A percentile compares a stretch with the other conserved stretches of the same genome.
These are phyloP conservation scores for Valencia hispanica DNA, from an alignment of 2,797 vertebrate genomes.

Conservation along the genomic window DNA sequence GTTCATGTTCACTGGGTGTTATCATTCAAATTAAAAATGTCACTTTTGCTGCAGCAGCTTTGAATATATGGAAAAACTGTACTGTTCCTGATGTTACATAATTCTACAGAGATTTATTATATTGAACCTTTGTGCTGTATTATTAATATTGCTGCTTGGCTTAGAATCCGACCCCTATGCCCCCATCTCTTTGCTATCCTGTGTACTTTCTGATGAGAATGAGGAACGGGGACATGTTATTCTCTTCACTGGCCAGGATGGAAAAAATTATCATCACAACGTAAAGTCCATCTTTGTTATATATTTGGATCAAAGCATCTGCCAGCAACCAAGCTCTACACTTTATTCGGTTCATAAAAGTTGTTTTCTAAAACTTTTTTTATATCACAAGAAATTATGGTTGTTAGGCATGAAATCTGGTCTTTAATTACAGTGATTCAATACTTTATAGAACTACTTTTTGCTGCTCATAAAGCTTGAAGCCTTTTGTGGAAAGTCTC, in stretches of 20 bases:
- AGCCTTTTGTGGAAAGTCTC: too few relatives aligned
- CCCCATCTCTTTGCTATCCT: conserved; percentile 27
- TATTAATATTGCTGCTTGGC: conserved; percentile 2
- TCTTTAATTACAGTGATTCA: not conserved
- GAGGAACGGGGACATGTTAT: conserved; percentile 7
- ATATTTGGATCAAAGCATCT: not conserved
- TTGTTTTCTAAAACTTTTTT: not conserved
- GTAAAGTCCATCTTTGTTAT: not conserved
- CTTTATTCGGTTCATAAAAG: too few relatives aligned
- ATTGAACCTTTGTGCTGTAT: not conserved
- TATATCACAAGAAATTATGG: not conserved
- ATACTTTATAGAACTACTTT: too few relatives aligned
- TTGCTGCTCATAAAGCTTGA: too few relatives aligned
- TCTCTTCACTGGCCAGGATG: conserved; percentile 6
- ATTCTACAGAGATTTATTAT: not conserved
- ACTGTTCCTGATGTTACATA: conserved; percentile 18
- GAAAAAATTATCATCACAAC: not conserved
- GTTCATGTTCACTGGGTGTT: not conserved
- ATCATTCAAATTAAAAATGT: not conserved
- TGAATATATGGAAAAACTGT: not conserved
- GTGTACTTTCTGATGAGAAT: conserved; percentile 28
- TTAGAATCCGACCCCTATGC: conserved; percentile 9
- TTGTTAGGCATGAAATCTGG: not conserved
- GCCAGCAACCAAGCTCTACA: too few relatives aligned
- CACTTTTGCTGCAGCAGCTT: not conserved